Base-by-base conservation (phyloP, 1,140 invertebrate species). In the Drosophila mauritiana region DNA sequence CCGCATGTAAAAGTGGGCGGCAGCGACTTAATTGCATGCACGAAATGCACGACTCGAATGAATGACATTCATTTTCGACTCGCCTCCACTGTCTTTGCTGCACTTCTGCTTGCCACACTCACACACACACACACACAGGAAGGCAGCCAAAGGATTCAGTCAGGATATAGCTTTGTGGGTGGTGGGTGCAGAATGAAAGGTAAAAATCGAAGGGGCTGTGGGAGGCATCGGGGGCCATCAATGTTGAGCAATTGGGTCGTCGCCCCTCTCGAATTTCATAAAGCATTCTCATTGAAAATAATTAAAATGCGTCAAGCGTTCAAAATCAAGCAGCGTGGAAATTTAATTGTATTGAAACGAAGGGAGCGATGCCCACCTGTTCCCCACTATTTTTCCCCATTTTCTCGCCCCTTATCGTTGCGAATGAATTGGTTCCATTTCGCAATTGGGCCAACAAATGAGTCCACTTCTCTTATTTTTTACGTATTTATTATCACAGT, bases 301-400 rank as follows among this genome's bases (percentile, higher is more conserved):
- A 88, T 88, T 88, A 89, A 88, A 88, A 88, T 89, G 84, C 83
- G 84, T 80, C 80, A 78, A 70, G 64, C 83, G 84, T 88, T 88
- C 75, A 89, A 88, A 88, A 88, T 88, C 84, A 88, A 89, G 84
- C 83, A 79, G 83, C 83, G 73, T 89, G 84, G 79, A 88, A 88
- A 88, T 88, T 88, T 88, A 88, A 88, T 88, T 88, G 83, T 88
- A 88, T 82, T 88, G 84, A 88, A 70, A 13, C 42, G 42, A 40
- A 48, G 13, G 48, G 25, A n/a, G 51, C 22, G 54, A 34, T n/a
- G 39, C 25, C 46, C 46, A 43, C 67, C 72, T 72, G 45, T 25
- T 55, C 56, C 61, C 52, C 27, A 15, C 46, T 22, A 37, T 25
- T 68, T 67, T 34, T 13, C 36, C 20, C 25, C 8, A 3, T 8